Percentiles rank a stretch among this genome's conserved stretches.
Evolutionary conservation across 2,113 vertebrate genomes (phyloP).

Genomic region (Stercorarius parasiticus): DNA sequence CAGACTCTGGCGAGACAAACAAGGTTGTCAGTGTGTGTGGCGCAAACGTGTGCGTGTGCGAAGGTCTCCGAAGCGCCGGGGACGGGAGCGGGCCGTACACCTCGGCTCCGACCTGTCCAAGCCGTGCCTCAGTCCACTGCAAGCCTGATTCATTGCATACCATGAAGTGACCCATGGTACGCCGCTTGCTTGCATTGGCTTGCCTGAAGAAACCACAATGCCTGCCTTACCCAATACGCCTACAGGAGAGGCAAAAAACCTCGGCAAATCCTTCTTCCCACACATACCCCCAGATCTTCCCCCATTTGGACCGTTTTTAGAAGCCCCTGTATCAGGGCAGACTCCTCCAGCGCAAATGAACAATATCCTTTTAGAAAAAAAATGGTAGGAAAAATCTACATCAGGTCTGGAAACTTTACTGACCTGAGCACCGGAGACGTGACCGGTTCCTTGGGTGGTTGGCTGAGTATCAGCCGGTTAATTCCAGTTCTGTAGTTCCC

Average conservation of each 20-base stretch:
- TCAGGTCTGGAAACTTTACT: neutral
- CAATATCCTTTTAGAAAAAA: neutral
- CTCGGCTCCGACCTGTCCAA: constrained; percentile 13
- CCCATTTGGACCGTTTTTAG: neutral
- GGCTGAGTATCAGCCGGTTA: neutral
- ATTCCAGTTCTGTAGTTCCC: neutral
- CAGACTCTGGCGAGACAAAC: neutral
- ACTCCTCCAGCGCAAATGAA: neutral
- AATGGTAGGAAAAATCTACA: neutral
- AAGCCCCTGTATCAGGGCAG: neutral
- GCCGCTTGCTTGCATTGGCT: constrained; percentile 70
- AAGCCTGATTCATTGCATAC: constrained; percentile 65
- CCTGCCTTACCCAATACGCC: constrained; percentile 42
- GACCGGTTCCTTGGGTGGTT: neutral
- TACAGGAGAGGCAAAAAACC: constrained; percentile 1
- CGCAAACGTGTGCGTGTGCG: neutral
- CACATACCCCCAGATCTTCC: neutral
- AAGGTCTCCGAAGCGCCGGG: neutral
- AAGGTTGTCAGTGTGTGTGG: neutral
- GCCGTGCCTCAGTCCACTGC: neutral
- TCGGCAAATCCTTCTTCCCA: neutral
- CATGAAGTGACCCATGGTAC: constrained; percentile 41
- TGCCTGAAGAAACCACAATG: constrained; percentile 64
- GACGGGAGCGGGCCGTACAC: neutral
- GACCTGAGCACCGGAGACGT: neutral